phyloP scores from a whole-genome alignment of 2,797 vertebrate species.

The Poliocrania exsul region DNA sequence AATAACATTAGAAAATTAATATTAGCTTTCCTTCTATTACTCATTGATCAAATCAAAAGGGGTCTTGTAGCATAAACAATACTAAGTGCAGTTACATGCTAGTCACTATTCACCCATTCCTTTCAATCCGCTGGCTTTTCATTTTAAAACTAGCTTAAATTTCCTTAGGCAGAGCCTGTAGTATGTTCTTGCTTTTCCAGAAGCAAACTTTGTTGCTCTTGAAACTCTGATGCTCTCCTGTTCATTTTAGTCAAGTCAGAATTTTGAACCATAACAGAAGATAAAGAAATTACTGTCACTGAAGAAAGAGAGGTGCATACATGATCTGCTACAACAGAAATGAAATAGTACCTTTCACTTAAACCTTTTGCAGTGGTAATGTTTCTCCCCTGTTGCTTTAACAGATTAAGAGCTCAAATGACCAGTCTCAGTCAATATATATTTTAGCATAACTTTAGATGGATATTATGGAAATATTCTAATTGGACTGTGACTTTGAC shows the following conservation, averaged over 20 bases:
- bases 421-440: not conserved
- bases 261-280: not conserved
- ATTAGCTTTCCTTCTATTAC: not conserved
- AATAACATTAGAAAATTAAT: not conserved
- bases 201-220: not conserved
- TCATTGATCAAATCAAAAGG: not conserved
- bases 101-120: not conserved
- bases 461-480: not conserved
- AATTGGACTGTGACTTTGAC: not conserved
- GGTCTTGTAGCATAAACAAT: not conserved
- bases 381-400: not conserved
- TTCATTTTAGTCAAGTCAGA: not conserved
- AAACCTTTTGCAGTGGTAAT: not conserved
- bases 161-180: not conserved
- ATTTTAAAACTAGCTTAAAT: not conserved
- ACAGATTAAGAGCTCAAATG: not conserved
- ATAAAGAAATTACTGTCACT: not conserved
- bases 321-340: not conserved
- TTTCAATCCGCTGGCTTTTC: not conserved
- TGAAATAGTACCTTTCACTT: not conserved
- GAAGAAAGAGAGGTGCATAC: not conserved
- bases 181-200: not conserved
- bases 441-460: not conserved
- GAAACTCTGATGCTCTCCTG: not conserved
- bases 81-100: not conserved